A percentile compares a stretch with the other conserved stretches of the same genome.
Conservation (phyloP, 1,140 invertebrate genomes). For the Formica exsecta region DNA sequence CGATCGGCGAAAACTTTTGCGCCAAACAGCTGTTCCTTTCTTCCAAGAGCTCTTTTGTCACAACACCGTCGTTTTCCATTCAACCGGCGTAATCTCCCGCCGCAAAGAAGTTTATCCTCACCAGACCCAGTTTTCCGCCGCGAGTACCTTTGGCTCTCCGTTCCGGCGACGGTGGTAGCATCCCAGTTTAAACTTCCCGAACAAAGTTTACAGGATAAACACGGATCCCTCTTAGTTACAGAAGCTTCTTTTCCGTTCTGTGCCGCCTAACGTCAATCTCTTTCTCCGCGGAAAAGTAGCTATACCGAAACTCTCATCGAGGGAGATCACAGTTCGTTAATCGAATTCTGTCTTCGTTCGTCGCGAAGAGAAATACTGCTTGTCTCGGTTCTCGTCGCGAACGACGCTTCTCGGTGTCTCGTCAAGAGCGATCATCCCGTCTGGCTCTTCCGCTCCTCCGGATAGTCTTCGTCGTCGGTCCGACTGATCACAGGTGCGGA, state of each 20-base stretch:
- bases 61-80: neutral
- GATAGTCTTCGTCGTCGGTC: neutral
- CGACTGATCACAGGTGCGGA: conserved; percentile 55
- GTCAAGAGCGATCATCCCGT: neutral
- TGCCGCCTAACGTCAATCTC: neutral
- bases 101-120: conserved; percentile 27
- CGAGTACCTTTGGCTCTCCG: neutral
- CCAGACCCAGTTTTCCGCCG: conserved; percentile 20
- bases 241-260: neutral
- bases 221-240: conserved; percentile 24
- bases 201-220: conserved; percentile 36
- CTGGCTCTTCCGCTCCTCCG: neutral
- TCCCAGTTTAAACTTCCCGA: conserved; percentile 9
- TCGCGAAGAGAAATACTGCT: neutral
- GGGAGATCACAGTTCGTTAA: conserved; percentile 23
- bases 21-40: neutral
- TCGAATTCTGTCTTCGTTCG: conserved; percentile 15
- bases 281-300: neutral
- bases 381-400: conserved; percentile 13
- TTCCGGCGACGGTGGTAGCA: neutral
- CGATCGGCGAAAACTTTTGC: neutral
- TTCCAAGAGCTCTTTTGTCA: neutral
- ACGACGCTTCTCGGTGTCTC: neutral
- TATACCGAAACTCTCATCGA: neutral
- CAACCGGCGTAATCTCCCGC: conserved; percentile 33